Evolutionary conservation across 2,888 invertebrate genomes (phyloP), one percentile per base, ranked within the genome.

Genomic region (Stenodema calcarata): DNA sequence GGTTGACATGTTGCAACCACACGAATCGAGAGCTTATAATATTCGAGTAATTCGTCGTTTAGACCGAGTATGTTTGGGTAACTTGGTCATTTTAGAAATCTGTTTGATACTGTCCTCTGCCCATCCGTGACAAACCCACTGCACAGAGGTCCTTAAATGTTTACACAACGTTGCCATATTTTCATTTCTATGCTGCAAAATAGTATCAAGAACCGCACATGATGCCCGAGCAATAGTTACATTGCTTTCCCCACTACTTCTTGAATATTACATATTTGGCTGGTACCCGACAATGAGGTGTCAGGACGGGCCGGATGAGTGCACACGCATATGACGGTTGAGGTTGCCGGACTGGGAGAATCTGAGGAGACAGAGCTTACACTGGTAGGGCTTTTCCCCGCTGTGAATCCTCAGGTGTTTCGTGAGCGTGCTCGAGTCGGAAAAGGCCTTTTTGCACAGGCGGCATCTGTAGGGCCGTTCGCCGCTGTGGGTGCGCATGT

Each of bases 401-500:
- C 94, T 95, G 91, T 96, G 93, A 90, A 99, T 98, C 90, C 98
- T 93, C 88, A 99, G 92, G 92, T 99, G 99, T 91, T 99, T 99
- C 83, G 99, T 99, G 86, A 99, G 92, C 0, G 99, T 99, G 50
- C 99, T 99, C 90, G 98, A 98, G 92, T 99, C 99, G 4, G 99
- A 99, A 92, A 99, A 99, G 2, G 99, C 98, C 91, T 99, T 99
- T 91, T 98, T 98, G 92, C 99, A 99, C 90, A 98, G 95, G 89
- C 97, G 94, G 92, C 99, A 99, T 89, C 92, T 90, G 91, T 99
- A 99, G 0, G 99, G 99, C 87, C 98, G 93, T 91, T 99, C 99
- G n/a, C 99, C 99, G n/a, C 98, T 98, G 92, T 99, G 99, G n/a
- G 99, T 99, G 91, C 99, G 94, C 98, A 99, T 98, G 93, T 99